Evolutionary conservation across 92 coral and sea anemone genomes (phyloP), one percentile per base, ranked within the genome.

Genomic region (Desmophyllum pertusum): DNA sequence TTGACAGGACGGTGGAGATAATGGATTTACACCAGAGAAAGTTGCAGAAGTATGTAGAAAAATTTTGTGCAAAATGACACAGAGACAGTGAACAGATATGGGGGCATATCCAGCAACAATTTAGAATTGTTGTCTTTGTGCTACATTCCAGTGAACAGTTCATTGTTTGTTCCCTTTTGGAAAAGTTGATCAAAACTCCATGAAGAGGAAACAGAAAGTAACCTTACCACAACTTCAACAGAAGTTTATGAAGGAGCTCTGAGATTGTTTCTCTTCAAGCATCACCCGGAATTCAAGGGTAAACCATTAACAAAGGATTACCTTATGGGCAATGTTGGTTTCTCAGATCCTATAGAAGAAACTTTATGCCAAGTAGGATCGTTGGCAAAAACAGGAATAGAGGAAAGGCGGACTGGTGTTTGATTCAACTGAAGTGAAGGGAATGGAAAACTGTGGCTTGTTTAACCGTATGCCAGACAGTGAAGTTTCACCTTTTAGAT

Each of bases 91-190:
- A 37, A 67, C 14, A 57, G 29, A 33, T 91, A 29, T 80, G 87
- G 91, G 75, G 33, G 31, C 85, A 84, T 52, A 84, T 88, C n/a
- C 41, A 29, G 70, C 45, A 25, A 73, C 40, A 75, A 82, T 39
- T 17, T 73, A 8, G 79, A 84, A n/a, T 84, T 87, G 50, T 23
- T 84, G 37, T 45, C 88, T 43, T 71, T 88, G 53, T 88, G 91
- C 63, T 91, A 84, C 87, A 76, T 91, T 52, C 94, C 94, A 21
- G 94, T 76, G 5, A 91, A 84, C 80, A 88, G 91, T 84, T 40
- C 53, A 88, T 91, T 23, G 55, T 91, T 25, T 87, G 89, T 52
- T n/a, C n/a, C 71, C 55, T 43, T 33, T 36, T 48, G 71, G 46
- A 45, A 57, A 45, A 41, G 81, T 43, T 40, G 48, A 31, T 42